Base-by-base conservation (phyloP, 1,140 invertebrate genomes). In the Lordiphosa clarofinis region DNA sequence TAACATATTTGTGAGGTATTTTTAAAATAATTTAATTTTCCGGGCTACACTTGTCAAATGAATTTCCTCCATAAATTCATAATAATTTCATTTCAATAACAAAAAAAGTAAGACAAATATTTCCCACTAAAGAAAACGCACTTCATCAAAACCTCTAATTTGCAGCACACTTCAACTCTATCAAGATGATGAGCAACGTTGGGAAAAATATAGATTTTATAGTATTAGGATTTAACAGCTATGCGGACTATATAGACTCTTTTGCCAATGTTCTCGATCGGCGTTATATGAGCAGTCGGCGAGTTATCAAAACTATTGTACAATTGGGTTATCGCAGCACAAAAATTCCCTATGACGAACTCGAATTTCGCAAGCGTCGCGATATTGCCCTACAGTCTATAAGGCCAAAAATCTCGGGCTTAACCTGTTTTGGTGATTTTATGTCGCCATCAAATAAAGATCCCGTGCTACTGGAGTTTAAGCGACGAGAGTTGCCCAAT, bases 291-390 rank as follows among this genome's bases (percentile, higher is more conserved):
- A 24, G 44, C 4, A 73, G 52, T 11, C 21, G 33, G 3, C 8
- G 12, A 2, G 44, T 56, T 0, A 56, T 55, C 28, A 56, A 60
- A 5, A 53, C 38, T 12, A 50, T 89, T 7, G 70, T 73, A 4
- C 56, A 67, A 37, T 53, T 89, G 48, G 87, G 87, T 12, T 89
- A 88, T 66, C 82, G 87, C 42, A 70, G 86, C 6, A 61, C 71
- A 8, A 57, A 56, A 2, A 37, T 48, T 0, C 75, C 82, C 3
- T 87, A 89, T 15, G 60, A 48, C 4, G 10, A 48, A 0, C 5
- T 35, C 8, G 78, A 88, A 15, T 89, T 64, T 37, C 6, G 13
- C 0, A 65, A 50, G 8, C 74, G 71, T 4, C 39, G 66, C 7
- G 49, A 54, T 2, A 15, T 73, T 1, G 87, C 82, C n/a, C 15